phyloP scores from a whole-genome alignment of 2,797 vertebrate species.

The Brotogeris chrysoptera region DNA sequence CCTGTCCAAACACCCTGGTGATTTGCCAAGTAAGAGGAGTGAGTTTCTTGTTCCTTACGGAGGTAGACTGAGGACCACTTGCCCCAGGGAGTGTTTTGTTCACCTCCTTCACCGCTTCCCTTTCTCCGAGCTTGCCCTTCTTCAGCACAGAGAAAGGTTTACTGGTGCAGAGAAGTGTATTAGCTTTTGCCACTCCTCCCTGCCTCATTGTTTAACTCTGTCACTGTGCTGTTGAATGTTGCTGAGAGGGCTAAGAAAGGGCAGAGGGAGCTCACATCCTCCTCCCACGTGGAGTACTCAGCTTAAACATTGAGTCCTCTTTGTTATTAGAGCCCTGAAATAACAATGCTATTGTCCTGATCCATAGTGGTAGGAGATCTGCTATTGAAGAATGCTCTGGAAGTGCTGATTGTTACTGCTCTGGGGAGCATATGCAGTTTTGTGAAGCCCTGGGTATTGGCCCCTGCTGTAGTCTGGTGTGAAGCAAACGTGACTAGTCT shows the following conservation, averaged over 20 bases:
- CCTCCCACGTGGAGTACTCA: background rate
- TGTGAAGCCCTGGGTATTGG: background rate
- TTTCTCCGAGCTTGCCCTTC: background rate
- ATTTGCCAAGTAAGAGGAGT: background rate
- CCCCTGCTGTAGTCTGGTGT: background rate
- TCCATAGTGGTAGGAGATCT: background rate
- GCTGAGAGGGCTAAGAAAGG: background rate
- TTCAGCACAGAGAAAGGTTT: background rate
- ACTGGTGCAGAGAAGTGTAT: background rate
- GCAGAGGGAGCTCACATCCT: background rate
- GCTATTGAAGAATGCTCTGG: background rate
- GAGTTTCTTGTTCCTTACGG: background rate
- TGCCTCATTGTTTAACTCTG: background rate
- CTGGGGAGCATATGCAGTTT: background rate
- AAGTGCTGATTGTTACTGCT: background rate
- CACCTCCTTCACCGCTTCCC: background rate
- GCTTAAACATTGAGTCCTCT: background rate
- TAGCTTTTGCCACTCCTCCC: background rate
- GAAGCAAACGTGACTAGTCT: background rate
- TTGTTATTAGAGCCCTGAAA: slow-evolving; percentile 9
- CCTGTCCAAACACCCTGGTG: background rate
- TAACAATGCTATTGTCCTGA: background rate
- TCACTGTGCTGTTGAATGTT: background rate
- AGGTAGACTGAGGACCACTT: background rate
- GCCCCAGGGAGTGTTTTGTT: background rate